Evolutionary conservation across 2,888 invertebrate species (phyloP).

Genomic region (Lordiphosa fenestrarum): DNA sequence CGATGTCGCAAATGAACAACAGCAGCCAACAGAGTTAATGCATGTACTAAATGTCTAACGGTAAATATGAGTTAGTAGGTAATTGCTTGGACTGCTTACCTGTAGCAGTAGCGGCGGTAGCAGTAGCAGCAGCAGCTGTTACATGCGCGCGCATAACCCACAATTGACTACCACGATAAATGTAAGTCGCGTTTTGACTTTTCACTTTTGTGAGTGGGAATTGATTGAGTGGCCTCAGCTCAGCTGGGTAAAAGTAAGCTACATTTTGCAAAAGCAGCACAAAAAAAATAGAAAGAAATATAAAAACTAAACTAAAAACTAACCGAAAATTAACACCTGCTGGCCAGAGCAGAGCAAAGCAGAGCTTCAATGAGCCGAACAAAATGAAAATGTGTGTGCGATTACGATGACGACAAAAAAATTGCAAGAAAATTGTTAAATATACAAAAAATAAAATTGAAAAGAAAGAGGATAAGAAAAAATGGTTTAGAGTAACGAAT

Average conservation of each 20-base stretch:
- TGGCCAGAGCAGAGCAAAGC: constrained; percentile 12
- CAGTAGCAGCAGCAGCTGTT: constrained; percentile 18
- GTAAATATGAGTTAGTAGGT: constrained; percentile 74
- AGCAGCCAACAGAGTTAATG: constrained; percentile 51
- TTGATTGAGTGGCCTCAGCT: constrained; percentile 63
- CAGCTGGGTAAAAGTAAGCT: constrained; percentile 38
- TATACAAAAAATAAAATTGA: constrained; percentile 14
- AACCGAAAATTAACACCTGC: constrained; percentile 68
- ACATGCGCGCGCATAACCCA: constrained; percentile 44
- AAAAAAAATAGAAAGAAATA: constrained; percentile 1
- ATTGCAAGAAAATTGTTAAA: constrained; percentile 8
- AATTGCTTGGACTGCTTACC: constrained; percentile 62
- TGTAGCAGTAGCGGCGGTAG: constrained; percentile 27
- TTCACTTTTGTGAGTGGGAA: constrained; percentile 69
- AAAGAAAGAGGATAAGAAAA: background rate
- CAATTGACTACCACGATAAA: constrained; percentile 27
- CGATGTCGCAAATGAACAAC: constrained; percentile 38
- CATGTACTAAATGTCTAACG: constrained; percentile 70
- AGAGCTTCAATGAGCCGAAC: constrained; percentile 42
- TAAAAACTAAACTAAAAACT: constrained; percentile 25
- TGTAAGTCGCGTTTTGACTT: constrained; percentile 59
- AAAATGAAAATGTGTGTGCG: constrained; percentile 49
- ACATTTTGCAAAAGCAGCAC: constrained; percentile 15
- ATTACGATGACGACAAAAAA: constrained; percentile 50
- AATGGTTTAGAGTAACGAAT: background rate